Evolutionary conservation across 2,113 vertebrate species (phyloP), one percentile per base, ranked within the genome.

Genomic region (Tragelaphus strepsiceros): DNA sequence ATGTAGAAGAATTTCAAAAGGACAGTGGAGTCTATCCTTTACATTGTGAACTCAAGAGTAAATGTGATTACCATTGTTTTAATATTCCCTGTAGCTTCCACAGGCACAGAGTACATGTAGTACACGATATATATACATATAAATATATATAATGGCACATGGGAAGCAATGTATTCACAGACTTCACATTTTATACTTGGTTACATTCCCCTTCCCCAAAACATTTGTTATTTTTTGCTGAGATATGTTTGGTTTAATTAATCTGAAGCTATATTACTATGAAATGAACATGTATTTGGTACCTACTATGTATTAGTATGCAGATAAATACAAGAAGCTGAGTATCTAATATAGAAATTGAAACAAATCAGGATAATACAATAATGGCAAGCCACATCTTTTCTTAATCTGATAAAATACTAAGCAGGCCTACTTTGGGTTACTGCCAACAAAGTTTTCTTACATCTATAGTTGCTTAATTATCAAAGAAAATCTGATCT

Each of bases 291-390:
- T 89, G n/a, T 67, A 90, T 62, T 87, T 92, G 26, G 49, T 97
- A 26, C 53, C 64, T 32, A 84, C 54, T 59, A 17, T 49, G 4
- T 84, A 58, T 51, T 86, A 95, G 35, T 80, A 87, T 14, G 87
- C 59, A 96, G 85, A 90, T 94, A 26, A 64, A 74, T 39, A 83
- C 2, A 71, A 77, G 14, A 28, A 88, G 51, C 56, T 91, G 39
- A 86, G 1, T 96, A 39, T 88, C 49, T 93, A 81, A 86, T 64
- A 26, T 4, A 80, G 24, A 95, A 88, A 17, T 11, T 32, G 43
- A 97, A 94, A 95, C 77, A 93, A 89, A 92, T 88, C 6, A 90
- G n/a, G 28, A 74, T 86, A 94, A 64, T 62, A 46, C 21, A 95
- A 80, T 26, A 96, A 83, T 35, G 13, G 58, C 26, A 94, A 54